A percentile compares a stretch with the other conserved stretches of the same genome.
Evolutionary conservation across 2,888 invertebrate species (phyloP).

Genomic region (Megastigmus dorsalis): DNA sequence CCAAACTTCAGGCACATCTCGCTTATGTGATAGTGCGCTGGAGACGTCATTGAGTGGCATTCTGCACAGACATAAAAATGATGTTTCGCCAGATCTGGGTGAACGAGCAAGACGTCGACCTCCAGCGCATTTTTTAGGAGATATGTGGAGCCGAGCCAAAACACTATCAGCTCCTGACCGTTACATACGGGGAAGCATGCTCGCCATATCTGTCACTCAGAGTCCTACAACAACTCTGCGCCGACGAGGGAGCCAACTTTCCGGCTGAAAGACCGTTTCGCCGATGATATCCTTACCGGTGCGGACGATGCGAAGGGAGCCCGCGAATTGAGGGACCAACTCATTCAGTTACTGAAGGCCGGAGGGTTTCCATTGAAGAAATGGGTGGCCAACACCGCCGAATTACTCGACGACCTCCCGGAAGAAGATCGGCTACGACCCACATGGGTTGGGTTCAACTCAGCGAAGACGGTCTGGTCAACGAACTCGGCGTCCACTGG

Average conservation of each 20-base stretch:
- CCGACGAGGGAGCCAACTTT: constrained; percentile 3
- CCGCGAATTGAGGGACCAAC: background rate
- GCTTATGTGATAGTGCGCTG: background rate
- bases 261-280: constrained; percentile 6
- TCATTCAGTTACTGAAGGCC: background rate
- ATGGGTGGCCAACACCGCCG: constrained; percentile 3
- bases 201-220: constrained; percentile 23
- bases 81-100: constrained; percentile 1
- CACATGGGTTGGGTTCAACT: constrained; percentile 9
- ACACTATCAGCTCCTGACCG: constrained; percentile 1
- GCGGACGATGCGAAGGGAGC: background rate
- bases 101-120: background rate
- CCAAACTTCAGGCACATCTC: constrained; percentile 8
- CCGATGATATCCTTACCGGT: constrained; percentile 22
- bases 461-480: background rate
- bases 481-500: constrained; percentile 9
- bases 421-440: background rate
- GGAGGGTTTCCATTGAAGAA: constrained; percentile 1
- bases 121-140: constrained; percentile 18
- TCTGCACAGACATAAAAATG: background rate
- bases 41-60: background rate
- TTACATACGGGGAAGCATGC: constrained; percentile 10
- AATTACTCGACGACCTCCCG: background rate
- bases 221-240: constrained; percentile 2
- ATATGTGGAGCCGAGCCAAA: background rate